Evolutionary conservation across 2,888 invertebrate genomes (phyloP).

Genomic region (Oligia latruncula): DNA sequence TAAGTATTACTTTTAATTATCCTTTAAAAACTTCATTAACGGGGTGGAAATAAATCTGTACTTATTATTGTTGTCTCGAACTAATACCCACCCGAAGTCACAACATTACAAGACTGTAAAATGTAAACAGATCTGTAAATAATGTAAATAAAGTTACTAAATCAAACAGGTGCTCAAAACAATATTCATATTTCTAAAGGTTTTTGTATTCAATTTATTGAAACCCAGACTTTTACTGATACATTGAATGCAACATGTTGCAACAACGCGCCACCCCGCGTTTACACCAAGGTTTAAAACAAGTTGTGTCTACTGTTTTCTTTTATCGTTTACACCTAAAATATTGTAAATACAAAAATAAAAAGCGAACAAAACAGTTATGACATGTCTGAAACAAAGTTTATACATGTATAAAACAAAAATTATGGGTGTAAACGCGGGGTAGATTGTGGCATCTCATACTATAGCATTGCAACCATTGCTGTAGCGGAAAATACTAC

Average conservation of each 20-base stretch:
- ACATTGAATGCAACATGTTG: conserved; percentile 1
- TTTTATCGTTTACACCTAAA: background rate
- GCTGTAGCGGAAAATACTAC: background rate
- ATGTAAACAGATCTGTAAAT: conserved; percentile 63
- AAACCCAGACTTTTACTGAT: conserved; percentile 1
- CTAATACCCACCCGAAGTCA: conserved; percentile 43
- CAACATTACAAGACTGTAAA: conserved; percentile 60
- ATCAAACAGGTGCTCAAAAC: conserved; percentile 62
- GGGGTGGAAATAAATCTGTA: conserved; percentile 30
- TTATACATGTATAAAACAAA: background rate
- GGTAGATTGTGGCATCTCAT: background rate
- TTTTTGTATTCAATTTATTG: conserved; percentile 50
- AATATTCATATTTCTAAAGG: conserved; percentile 36
- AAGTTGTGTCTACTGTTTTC: background rate
- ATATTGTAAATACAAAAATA: background rate
- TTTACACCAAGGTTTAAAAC: background rate
- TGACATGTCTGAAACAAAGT: background rate
- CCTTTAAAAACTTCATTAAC: background rate
- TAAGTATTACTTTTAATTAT: conserved; percentile 37
- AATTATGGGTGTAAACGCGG: background rate
- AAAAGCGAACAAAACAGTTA: background rate
- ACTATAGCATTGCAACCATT: background rate
- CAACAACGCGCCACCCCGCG: background rate
- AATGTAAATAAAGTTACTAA: conserved; percentile 64
- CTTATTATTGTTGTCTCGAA: conserved; percentile 32